Evolutionary conservation across 2,888 invertebrate species (phyloP), one percentile per base, ranked within the genome.

Genomic region (Eulithis prunata): DNA sequence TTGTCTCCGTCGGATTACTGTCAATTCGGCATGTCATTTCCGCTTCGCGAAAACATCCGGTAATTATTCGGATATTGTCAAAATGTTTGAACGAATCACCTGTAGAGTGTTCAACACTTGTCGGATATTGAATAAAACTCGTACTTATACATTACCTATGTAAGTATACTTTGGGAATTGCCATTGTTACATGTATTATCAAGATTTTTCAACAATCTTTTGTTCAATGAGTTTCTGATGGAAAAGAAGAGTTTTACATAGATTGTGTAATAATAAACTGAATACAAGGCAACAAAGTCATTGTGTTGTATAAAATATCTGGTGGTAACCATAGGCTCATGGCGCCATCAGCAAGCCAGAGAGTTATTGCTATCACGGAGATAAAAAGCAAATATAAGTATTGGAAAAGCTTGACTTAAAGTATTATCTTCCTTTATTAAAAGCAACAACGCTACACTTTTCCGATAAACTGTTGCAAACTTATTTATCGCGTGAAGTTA

Each of bases 21-120:
- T 86, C 86, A 82, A 87, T 87, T 87, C 83, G 81, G 84, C 83
- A 85, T 86, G 83, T 86, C 87, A 89, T 90, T 89, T 90, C 90
- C 90, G 84, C 75, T 83, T 82, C 79, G 81, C 78, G 83, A 85
- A 87, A 89, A 88, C 82, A 85, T 87, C 85, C 85, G 83, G 83
- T 87, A 86, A 88, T 88, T 88, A 88, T 88, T 85, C 84, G 84
- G 84, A 88, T 86, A 87, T 84, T 85, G 85, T 83, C 82, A 84
- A 85, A 41, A 87, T 79, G 80, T 83, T 78, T 73, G 75, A 83
- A 80, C 74, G 73, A 78, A 79, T 80, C 77, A 80, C 77, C 79
- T 76, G 77, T 73, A 70, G 79, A 83, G 82, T 82, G 68, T 58
- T 38, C 46, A n/a, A 28, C 55, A 36, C 32, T 53, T 45, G 8